Evolutionary conservation across 2,113 vertebrate genomes (phyloP), one percentile per base, ranked within the genome.

Genomic region (Lepus timidus): DNA sequence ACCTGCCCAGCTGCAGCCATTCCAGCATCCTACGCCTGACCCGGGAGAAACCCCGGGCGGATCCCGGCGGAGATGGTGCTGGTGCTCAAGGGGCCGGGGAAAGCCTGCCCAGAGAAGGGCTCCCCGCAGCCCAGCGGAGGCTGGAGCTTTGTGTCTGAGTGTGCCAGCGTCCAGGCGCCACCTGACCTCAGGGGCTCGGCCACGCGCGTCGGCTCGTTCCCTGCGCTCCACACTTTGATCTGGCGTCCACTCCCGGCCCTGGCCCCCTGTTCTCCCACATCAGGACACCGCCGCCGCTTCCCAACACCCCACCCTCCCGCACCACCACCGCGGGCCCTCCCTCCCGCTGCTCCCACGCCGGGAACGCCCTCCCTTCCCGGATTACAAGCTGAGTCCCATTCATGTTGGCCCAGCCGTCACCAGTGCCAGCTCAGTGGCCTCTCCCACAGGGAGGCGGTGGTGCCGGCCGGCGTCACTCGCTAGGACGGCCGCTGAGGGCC

Each of bases 321-420:
- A 4, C 36, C 39, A 52, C 64, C 20, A 27, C 79, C 70, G 39
- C 1, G 1, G 51, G 86, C 76, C 96, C 90, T 39, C 7, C 7
- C 29, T 33, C 94, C 11, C 2, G 58, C 17, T 0, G 39, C 95
- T 96, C 95, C 93, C 96, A 96, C 8, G 36, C 33, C 52, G 29
- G 16, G 25, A 39, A 33, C 2, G 2, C 93, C 88, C 39, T 78
- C 65, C 83, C 49, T 31, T 33, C 61, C 88, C 39, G 73, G 94
- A 96, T 97, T 78, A 96, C 74, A 96, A 96, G 96, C 95, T 51
- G 74, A 92, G 22, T 68, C 85, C 75, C 81, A 93, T 89, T 94
- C 94, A 91, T 94, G 94, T 95, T 1, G 3, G 73, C 74, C 44
- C 94, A 88, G 88, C 88, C 79, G 94, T 80, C 23, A 19, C 84